A percentile compares a stretch with the other conserved stretches of the same genome.
These are phyloP conservation scores for Ibidorhyncha struthersii DNA, from an alignment of 2,113 vertebrate genomes.

Conservation along the genomic window DNA sequence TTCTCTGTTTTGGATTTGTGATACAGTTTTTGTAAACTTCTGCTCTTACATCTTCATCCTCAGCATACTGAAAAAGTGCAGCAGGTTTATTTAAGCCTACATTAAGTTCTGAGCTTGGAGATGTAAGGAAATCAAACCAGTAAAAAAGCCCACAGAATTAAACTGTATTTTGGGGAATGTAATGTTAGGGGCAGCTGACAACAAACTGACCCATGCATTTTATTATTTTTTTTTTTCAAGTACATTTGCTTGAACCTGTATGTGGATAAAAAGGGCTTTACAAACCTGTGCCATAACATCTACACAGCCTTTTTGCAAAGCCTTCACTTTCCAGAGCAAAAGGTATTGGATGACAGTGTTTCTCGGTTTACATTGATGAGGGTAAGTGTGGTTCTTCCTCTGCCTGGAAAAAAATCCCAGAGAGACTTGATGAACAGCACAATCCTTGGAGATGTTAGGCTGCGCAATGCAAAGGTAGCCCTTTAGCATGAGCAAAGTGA, in stretches of 20 bases:
- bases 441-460: background rate
- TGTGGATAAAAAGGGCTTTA: background rate
- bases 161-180: background rate
- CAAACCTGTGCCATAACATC: background rate
- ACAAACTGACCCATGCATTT: background rate
- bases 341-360: background rate
- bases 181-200: background rate
- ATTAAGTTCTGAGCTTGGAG: background rate
- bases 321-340: background rate
- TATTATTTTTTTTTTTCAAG: background rate
- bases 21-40: background rate
- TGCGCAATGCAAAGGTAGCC: background rate
- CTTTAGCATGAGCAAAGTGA: background rate
- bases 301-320: background rate
- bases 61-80: background rate
- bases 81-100: background rate
- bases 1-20: background rate
- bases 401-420: background rate
- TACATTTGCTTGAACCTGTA: background rate
- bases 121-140: background rate
- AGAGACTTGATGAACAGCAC: background rate
- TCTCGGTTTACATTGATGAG: background rate
- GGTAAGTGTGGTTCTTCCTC: background rate
- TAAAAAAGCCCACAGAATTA: background rate
- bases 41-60: background rate